Evolutionary conservation across 2,888 invertebrate species (phyloP).

Genomic region (Dynastes maya): DNA sequence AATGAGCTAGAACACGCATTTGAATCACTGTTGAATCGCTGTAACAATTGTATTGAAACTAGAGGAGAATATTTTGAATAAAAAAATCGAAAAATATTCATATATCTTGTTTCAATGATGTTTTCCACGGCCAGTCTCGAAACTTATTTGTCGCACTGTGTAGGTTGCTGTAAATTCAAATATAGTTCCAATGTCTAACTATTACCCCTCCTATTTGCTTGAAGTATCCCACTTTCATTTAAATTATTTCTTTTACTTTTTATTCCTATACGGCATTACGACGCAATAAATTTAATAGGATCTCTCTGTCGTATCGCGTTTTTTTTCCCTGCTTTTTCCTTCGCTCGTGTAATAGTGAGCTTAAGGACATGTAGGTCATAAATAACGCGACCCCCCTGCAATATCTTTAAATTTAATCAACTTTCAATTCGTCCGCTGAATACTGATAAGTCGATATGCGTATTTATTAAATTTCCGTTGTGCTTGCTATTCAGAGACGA

Average conservation of each 20-base stretch:
- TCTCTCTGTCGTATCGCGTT: constrained; percentile 49
- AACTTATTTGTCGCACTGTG: too few species aligned
- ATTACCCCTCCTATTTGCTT: background rate
- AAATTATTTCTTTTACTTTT: constrained; percentile 47
- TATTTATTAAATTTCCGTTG: constrained; percentile 58
- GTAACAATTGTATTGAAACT: too few species aligned
- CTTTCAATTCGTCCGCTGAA: constrained; percentile 62
- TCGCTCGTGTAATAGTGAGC: constrained; percentile 53
- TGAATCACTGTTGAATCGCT: too few species aligned
- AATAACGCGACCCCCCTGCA: constrained; percentile 61
- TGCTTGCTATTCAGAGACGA: constrained; percentile 28
- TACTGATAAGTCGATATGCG: constrained; percentile 53
- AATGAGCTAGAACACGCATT: too few species aligned
- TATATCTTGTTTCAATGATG: too few species aligned
- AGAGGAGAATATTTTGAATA: too few species aligned
- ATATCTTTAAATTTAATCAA: constrained; percentile 65
- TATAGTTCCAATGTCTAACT: too few species aligned
- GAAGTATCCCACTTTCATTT: constrained; percentile 9
- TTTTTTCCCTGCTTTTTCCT: constrained; percentile 51
- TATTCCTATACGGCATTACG: constrained; percentile 3
- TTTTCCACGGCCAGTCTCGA: too few species aligned
- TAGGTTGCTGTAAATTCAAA: too few species aligned
- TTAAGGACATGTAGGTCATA: constrained; percentile 59
- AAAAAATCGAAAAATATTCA: too few species aligned
- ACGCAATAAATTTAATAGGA: constrained; percentile 27